phyloP scores from a whole-genome alignment of 2,888 invertebrate genomes.

The Thalpophila matura region DNA sequence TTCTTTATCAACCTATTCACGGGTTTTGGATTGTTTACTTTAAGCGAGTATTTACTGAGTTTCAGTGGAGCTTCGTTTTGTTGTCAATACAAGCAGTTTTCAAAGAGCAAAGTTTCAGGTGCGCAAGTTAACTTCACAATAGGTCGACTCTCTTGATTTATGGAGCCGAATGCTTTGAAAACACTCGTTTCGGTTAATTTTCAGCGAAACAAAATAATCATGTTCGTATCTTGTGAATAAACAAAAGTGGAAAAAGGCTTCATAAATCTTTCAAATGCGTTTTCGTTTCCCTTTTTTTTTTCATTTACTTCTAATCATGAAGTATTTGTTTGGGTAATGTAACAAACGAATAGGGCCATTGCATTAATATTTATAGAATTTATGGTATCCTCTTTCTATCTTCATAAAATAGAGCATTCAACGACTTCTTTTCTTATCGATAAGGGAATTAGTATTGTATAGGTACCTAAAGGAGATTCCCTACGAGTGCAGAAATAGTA shows the following conservation, averaged over 20 bases:
- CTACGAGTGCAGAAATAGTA: background rate
- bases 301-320: constrained; percentile 38
- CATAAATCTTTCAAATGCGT: constrained; percentile 53
- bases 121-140: constrained; percentile 46
- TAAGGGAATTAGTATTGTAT: background rate
- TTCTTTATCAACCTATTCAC: background rate
- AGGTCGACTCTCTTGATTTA: constrained; percentile 52
- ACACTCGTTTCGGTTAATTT: constrained; percentile 40
- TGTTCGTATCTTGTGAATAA: constrained; percentile 52
- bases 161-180: constrained; percentile 34
- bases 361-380: constrained; percentile 37
- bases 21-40: background rate
- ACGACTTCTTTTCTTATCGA: background rate
- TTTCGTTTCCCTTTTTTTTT: constrained; percentile 19
- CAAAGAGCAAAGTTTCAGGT: constrained; percentile 52
- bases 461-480: background rate
- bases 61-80: constrained; percentile 1
- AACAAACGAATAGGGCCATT: constrained; percentile 29
- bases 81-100: constrained; percentile 34
- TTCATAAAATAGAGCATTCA: background rate
- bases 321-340: constrained; percentile 40
- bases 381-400: background rate
- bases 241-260: constrained; percentile 40
- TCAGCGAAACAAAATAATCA: constrained; percentile 48
- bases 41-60: background rate